Percentiles rank a stretch among this genome's conserved stretches.
Evolutionary conservation across 2,888 invertebrate genomes (phyloP).

Genomic region (Heteromurus nitidus): DNA sequence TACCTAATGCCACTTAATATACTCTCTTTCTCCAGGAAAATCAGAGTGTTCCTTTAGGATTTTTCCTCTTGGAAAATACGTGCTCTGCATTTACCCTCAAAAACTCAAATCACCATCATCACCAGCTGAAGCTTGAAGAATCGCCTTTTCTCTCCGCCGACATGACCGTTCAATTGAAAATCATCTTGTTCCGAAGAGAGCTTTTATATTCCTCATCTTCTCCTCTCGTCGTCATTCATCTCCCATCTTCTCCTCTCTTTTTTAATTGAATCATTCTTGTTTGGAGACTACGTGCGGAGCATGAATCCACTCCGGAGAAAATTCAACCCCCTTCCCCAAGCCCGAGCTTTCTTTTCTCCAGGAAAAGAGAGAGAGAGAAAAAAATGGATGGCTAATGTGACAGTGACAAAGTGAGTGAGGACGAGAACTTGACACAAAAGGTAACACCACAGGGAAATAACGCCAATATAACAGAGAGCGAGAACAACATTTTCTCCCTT

Average conservation of each 20-base stretch:
- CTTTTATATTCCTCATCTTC: not conserved
- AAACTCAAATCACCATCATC: not conserved
- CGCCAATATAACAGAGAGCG: conserved; percentile 10
- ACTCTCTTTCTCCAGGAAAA: too few relatives aligned
- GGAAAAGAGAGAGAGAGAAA: conserved; percentile 10
- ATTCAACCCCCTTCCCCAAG: too few relatives aligned
- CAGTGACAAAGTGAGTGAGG: conserved; percentile 51
- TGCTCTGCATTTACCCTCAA: not conserved
- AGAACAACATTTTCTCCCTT: not conserved
- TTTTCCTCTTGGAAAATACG: too few relatives aligned
- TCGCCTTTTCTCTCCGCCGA: not conserved
- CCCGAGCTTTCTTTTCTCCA: not conserved
- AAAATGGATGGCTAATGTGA: conserved; percentile 49
- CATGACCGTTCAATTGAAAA: not conserved
- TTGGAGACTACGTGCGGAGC: not conserved
- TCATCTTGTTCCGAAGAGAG: not conserved
- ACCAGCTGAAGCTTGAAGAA: not conserved
- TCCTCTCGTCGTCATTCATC: conserved; percentile 7
- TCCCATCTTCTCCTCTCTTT: not conserved
- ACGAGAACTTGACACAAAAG: conserved; percentile 26
- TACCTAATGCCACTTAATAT: too few relatives aligned
- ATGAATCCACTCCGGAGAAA: too few relatives aligned
- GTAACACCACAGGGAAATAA: conserved; percentile 50
- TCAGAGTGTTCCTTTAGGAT: too few relatives aligned
- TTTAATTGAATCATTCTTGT: conserved; percentile 19